phyloP scores from a whole-genome alignment of 2,888 invertebrate genomes.

The Limnephilus auricula region DNA sequence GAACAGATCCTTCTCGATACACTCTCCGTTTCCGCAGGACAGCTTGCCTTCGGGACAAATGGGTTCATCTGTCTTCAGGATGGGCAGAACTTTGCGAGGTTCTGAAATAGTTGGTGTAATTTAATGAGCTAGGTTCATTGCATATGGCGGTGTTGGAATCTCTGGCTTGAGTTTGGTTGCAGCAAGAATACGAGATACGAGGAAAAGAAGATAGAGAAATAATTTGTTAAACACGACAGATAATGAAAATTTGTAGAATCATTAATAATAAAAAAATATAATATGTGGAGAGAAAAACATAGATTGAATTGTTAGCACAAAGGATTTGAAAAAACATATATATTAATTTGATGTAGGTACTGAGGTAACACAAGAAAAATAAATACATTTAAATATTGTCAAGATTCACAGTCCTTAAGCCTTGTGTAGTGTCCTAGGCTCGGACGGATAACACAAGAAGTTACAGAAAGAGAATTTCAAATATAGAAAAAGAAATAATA shows the following conservation, averaged over 20 bases:
- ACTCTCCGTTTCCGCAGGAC: constrained; percentile 94
- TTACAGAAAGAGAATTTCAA: background rate
- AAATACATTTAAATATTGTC: constrained; percentile 4
- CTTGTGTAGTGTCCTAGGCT: background rate
- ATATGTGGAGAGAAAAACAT: constrained; percentile 40
- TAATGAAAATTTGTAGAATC: constrained; percentile 44
- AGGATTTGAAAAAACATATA: constrained; percentile 32
- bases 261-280: constrained; percentile 53
- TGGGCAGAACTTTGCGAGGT: constrained; percentile 92
- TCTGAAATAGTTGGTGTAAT: constrained; percentile 75
- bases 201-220: constrained; percentile 52
- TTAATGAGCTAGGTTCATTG: background rate
- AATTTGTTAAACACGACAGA: constrained; percentile 58
- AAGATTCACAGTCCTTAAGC: background rate
- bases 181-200: constrained; percentile 60
- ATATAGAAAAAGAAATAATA: constrained; percentile 9
- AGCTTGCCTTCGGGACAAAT: constrained; percentile 93
- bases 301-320: constrained; percentile 60
- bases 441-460: background rate
- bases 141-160: background rate
- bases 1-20: constrained; percentile 93
- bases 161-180: constrained; percentile 51
- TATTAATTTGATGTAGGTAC: background rate
- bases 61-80: constrained; percentile 95
- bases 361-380: background rate